phyloP scores from a whole-genome alignment of 1,140 invertebrate genomes.

The Drosophila insularis region DNA sequence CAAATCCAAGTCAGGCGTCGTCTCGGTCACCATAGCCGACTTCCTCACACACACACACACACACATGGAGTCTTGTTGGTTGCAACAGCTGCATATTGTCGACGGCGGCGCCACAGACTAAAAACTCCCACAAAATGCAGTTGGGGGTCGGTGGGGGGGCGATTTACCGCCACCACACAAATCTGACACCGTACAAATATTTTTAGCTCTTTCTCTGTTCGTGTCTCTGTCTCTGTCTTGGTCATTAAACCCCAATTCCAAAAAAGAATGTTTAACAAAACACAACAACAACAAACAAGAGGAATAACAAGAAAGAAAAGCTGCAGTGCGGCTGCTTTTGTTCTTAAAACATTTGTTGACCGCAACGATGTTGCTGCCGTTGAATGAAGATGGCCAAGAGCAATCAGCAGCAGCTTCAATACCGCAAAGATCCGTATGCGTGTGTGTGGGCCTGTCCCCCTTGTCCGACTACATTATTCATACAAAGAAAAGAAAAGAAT shows the following conservation, averaged over 20 bases:
- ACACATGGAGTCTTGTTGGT: neutral
- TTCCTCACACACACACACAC: neutral
- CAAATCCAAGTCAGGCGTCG: conserved; percentile 7
- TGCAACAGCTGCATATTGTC: conserved; percentile 48
- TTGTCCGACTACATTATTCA: conserved; percentile 40
- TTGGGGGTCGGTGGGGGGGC: neutral
- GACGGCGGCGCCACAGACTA: conserved; percentile 35
- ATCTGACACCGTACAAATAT: conserved; percentile 58
- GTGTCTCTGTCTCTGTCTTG: conserved; percentile 34
- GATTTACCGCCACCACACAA: conserved; percentile 15
- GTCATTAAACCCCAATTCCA: conserved; percentile 69
- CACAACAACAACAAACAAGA: conserved; percentile 21
- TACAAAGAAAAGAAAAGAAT: conserved; percentile 43
- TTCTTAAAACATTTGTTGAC: conserved; percentile 70
- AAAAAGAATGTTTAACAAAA: conserved; percentile 24
- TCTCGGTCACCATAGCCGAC: neutral
- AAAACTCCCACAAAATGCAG: conserved; percentile 5
- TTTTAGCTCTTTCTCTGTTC: conserved; percentile 62
- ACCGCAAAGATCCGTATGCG: conserved; percentile 46
- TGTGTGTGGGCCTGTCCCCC: conserved; percentile 34
- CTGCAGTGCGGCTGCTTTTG: conserved; percentile 58
- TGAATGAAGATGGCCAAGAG: conserved; percentile 44
- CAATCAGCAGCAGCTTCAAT: conserved; percentile 16
- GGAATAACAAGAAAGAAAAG: conserved; percentile 17
- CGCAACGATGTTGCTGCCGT: conserved; percentile 47